phyloP scores from a whole-genome alignment of 2,797 vertebrate genomes.

The Sebastes vulpes region DNA sequence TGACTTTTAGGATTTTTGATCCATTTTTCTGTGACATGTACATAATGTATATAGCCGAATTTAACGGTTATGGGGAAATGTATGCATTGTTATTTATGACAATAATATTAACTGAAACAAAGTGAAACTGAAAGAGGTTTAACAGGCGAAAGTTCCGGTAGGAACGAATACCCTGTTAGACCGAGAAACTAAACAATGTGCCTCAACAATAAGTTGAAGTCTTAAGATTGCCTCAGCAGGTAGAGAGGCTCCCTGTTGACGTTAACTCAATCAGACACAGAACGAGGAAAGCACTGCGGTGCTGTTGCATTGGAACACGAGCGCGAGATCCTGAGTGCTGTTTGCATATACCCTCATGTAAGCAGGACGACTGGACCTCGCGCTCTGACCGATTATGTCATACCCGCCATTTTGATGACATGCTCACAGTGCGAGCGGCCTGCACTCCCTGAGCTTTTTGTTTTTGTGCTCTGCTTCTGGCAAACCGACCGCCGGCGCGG shows the following conservation, averaged over 20 bases:
- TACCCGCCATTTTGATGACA: slow-evolving; percentile 88
- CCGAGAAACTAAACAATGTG: slow-evolving; percentile 91
- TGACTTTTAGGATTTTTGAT: slow-evolving; percentile 90
- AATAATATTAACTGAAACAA: slow-evolving; percentile 91
- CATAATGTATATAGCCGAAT: slow-evolving; percentile 99
- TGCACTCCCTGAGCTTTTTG: slow-evolving; percentile 91
- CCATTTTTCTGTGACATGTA: slow-evolving; percentile 94
- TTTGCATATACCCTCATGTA: slow-evolving; percentile 97
- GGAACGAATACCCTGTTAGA: slow-evolving; percentile 94
- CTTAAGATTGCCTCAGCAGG: slow-evolving; percentile 90
- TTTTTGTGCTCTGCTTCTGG: slow-evolving; percentile 90
- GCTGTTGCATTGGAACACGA: slow-evolving; percentile 84
- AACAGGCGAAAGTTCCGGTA: slow-evolving; percentile 94
- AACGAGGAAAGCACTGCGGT: slow-evolving; percentile 76
- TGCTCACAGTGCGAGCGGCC: slow-evolving; percentile 95
- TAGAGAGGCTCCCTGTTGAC: slow-evolving; percentile 97
- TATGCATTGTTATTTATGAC: slow-evolving; percentile 97
- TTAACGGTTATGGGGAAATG: slow-evolving; percentile 96
- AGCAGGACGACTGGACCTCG: slow-evolving; percentile 90
- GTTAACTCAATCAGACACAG: slow-evolving; percentile 91
- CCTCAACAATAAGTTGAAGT: slow-evolving; percentile 89
- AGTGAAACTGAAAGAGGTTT: slow-evolving; percentile 85
- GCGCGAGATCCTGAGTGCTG: slow-evolving; percentile 91
- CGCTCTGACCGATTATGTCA: slow-evolving; percentile 89
- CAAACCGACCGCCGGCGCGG: slow-evolving; percentile 84